Percentiles rank a stretch among this genome's conserved stretches.
phyloP scores from a whole-genome alignment of 2,113 vertebrate genomes.

The Synodontis membranacea region DNA sequence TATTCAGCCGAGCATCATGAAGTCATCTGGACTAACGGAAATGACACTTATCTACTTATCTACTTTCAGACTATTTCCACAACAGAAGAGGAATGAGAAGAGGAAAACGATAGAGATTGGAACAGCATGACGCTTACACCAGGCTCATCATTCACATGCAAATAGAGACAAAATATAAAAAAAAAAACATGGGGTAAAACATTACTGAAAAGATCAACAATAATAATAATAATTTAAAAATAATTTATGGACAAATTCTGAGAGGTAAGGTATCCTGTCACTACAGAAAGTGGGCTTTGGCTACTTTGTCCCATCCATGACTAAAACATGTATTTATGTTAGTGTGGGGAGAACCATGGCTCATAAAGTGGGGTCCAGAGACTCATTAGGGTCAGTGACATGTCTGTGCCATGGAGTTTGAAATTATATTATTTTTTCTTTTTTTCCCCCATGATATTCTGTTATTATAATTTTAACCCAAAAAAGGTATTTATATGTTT shows the following conservation, averaged over 20 bases:
- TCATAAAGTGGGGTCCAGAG: background rate
- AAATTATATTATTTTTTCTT: background rate
- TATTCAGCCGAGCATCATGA: background rate
- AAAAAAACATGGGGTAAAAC: background rate
- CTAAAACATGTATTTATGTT: background rate
- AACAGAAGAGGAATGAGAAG: conserved; percentile 15
- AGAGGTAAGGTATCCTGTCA: background rate
- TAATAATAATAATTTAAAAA: too few relatives aligned
- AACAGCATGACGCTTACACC: background rate
- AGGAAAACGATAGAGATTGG: conserved; percentile 14
- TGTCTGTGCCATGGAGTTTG: background rate
- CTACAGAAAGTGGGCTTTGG: background rate
- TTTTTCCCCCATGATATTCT: background rate
- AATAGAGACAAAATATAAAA: background rate
- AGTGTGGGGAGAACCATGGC: background rate
- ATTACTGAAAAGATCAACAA: background rate
- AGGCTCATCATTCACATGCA: background rate
- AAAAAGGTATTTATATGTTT: background rate
- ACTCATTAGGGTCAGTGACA: background rate
- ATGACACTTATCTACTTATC: conserved; percentile 23
- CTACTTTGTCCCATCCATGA: background rate
- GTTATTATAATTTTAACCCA: background rate
- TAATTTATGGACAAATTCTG: background rate
- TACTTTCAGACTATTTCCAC: conserved; percentile 17
- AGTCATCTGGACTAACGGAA: background rate